Conservation (phyloP, 1,140 invertebrate species). For the Drosophila grimshawi region DNA sequence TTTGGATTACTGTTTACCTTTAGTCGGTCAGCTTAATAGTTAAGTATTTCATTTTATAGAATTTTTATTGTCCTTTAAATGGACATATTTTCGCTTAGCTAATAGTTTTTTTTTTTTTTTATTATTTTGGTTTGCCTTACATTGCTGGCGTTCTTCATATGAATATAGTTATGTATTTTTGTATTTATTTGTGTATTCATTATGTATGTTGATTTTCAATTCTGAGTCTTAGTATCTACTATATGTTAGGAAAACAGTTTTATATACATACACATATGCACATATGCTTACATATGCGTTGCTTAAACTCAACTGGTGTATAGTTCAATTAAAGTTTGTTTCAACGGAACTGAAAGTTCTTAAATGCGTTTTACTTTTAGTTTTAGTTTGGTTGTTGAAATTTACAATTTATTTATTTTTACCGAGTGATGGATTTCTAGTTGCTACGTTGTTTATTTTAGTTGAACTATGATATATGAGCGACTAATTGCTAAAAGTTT, state of each 20-base stretch:
- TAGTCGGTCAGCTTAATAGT: constrained; percentile 55
- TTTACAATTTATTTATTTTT: constrained; percentile 37
- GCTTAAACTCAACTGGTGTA: constrained; percentile 66
- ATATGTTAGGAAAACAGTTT: constrained; percentile 71
- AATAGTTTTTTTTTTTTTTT: constrained; percentile 59
- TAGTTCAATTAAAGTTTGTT: constrained; percentile 45
- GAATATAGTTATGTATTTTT: constrained; percentile 21
- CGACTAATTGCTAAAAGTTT: constrained; percentile 80
- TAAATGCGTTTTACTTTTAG: constrained; percentile 74
- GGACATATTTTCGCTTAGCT: constrained; percentile 76
- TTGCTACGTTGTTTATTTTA: constrained; percentile 47
- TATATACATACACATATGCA: constrained; percentile 21
- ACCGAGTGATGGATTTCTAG: constrained; percentile 38
- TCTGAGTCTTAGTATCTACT: constrained; percentile 68
- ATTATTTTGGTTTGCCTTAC: constrained; percentile 44
- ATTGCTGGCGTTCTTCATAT: constrained; percentile 39
- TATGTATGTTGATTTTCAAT: constrained; percentile 36
- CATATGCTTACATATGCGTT: constrained; percentile 29
- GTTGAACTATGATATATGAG: constrained; percentile 81
- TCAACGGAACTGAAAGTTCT: constrained; percentile 67
- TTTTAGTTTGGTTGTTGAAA: constrained; percentile 52
- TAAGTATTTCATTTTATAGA: constrained; percentile 59
- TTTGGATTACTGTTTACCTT: constrained; percentile 24
- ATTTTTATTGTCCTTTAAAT: constrained; percentile 78
- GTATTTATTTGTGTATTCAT: constrained; percentile 10